Evolutionary conservation across 2,797 vertebrate species (phyloP).

Genomic region (Nothura maculosa): DNA sequence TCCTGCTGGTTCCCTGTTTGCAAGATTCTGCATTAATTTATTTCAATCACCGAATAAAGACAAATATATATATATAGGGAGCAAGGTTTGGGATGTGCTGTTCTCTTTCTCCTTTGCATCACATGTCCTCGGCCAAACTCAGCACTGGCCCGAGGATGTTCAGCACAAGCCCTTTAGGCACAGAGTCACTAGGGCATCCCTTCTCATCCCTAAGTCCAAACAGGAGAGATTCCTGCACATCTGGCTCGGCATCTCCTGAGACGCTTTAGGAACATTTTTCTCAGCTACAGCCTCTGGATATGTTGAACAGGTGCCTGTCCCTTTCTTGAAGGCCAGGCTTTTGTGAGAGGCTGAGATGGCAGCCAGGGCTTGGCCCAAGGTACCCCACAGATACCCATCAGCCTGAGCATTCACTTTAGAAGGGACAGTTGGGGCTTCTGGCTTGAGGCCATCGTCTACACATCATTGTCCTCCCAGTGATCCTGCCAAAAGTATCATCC

Average conservation of each 20-base stretch:
- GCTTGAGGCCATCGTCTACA: neutral
- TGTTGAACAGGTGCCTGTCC: neutral
- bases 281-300: neutral
- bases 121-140: neutral
- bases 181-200: neutral
- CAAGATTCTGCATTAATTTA: neutral
- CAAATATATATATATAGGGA: fast-evolving
- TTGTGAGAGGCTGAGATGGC: fast-evolving
- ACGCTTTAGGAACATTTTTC: neutral
- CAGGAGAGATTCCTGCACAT: neutral
- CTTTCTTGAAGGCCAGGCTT: neutral
- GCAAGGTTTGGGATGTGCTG: fast-evolving
- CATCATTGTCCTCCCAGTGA: neutral
- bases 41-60: neutral
- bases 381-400: fast-evolving
- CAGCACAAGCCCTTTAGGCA: neutral
- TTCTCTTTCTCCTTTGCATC: neutral
- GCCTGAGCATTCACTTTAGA: neutral
- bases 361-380: neutral
- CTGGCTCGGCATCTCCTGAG: neutral
- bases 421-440: too few species aligned
- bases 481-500: neutral
- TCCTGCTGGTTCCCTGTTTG: neutral
- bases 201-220: neutral
- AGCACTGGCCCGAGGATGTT: neutral